Conservation (phyloP, 2,888 invertebrate species). For the Phalera bucephala region DNA sequence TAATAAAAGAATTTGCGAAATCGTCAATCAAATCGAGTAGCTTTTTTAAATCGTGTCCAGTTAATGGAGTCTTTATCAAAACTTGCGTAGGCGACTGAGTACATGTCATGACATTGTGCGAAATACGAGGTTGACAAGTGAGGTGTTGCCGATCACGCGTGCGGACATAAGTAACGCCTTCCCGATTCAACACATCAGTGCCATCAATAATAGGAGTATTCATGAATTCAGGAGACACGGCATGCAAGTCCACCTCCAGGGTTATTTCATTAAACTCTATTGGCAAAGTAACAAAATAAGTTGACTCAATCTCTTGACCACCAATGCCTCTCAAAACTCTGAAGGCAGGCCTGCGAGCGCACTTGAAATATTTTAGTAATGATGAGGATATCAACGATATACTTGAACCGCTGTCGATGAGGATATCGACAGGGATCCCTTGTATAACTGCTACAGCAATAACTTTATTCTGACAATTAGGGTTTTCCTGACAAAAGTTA, state of each 20-base stretch:
- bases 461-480: constrained; percentile 4
- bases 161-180: constrained; percentile 22
- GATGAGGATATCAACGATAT: constrained; percentile 21
- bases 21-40: not conserved
- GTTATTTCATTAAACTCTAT: constrained; percentile 22
- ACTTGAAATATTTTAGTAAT: constrained; percentile 13
- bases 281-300: constrained; percentile 11
- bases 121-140: not conserved
- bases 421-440: constrained; percentile 21
- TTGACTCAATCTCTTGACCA: constrained; percentile 18
- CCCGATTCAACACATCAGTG: constrained; percentile 24
- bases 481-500: constrained; percentile 12
- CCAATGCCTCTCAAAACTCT: constrained; percentile 24
- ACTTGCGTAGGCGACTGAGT: not conserved
- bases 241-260: constrained; percentile 23
- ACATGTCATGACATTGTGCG: too few species aligned
- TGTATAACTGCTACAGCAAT: constrained; percentile 20
- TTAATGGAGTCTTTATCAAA: not conserved
- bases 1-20: not conserved
- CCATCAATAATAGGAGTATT: constrained; percentile 22
- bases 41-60: not conserved
- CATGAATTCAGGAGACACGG: constrained; percentile 18
- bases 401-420: constrained; percentile 24
- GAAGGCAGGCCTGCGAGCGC: constrained; percentile 7
- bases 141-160: constrained; percentile 12